These are phyloP conservation scores for Nomada hirtipes DNA, from an alignment of 2,888 invertebrate genomes.

Conservation along the genomic window DNA sequence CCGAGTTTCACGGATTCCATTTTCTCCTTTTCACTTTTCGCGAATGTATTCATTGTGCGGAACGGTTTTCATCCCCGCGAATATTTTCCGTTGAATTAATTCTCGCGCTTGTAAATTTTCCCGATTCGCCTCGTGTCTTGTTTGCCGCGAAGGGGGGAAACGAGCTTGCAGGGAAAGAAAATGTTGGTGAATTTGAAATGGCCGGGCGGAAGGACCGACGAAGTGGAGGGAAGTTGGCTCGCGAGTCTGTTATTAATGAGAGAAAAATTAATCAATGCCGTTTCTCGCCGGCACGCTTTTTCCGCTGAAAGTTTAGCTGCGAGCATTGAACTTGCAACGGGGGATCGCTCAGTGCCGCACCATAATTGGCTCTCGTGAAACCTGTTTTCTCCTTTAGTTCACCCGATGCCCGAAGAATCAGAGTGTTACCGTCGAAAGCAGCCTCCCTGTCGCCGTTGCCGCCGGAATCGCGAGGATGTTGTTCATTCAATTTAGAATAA, in stretches of 20 bases:
- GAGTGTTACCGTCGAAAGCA: slow-evolving; percentile 27
- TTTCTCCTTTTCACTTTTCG: neutral
- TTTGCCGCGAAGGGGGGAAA: no score
- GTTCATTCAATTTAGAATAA: neutral
- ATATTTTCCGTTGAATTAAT: no score
- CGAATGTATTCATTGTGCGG: neutral
- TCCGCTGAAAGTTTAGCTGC: slow-evolving; percentile 40
- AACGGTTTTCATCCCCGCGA: no score
- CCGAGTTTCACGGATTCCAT: slow-evolving; percentile 2
- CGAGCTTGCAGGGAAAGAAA: no score
- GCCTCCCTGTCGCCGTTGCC: neutral
- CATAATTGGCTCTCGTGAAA: slow-evolving; percentile 45
- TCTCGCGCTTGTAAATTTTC: neutral
- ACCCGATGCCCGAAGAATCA: slow-evolving; percentile 33
- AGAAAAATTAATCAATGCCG: slow-evolving; percentile 1
- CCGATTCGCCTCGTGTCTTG: no score
- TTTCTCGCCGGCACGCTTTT: slow-evolving; percentile 6
- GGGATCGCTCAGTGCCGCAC: slow-evolving; percentile 26
- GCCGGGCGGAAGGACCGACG: neutral
- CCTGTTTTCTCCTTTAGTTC: slow-evolving; percentile 48
- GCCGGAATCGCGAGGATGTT: slow-evolving; percentile 1
- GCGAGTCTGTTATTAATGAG: neutral
- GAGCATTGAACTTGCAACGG: slow-evolving; percentile 48
- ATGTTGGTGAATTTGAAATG: neutral
- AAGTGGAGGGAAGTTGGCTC: no score